phyloP scores from a whole-genome alignment of 1,140 invertebrate genomes.

The Schmidtea mediterranea region DNA sequence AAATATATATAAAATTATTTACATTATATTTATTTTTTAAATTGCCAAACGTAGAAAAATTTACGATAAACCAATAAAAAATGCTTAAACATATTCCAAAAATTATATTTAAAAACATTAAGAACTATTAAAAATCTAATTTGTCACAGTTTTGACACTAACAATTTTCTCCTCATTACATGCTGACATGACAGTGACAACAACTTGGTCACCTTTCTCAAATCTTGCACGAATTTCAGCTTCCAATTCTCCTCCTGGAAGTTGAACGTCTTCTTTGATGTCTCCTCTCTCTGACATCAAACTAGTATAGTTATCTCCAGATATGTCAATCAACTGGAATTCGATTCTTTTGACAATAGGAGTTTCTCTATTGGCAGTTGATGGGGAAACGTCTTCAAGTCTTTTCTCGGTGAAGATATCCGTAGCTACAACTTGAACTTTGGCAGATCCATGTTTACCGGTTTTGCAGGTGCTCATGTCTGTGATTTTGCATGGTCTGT shows the following conservation, averaged over 20 bases:
- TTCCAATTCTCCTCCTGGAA: neutral
- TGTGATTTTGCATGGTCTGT: conserved; percentile 90
- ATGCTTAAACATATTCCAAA: too few species aligned
- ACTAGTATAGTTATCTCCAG: neutral
- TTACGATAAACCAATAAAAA: too few species aligned
- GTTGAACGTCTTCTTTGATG: neutral
- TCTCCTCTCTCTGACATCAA: neutral
- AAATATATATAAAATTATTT: too few species aligned
- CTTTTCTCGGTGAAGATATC: conserved; percentile 90
- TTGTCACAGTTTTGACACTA: too few species aligned
- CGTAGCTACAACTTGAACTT: conserved; percentile 59
- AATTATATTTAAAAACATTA: too few species aligned
- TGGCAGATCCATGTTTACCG: conserved; percentile 97
- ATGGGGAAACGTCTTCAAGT: conserved; percentile 98
- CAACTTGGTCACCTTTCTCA: neutral
- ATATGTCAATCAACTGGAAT: conserved; percentile 22
- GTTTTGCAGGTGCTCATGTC: conserved; percentile 99
- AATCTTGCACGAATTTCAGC: neutral
- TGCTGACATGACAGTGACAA: too few species aligned
- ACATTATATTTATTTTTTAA: too few species aligned
- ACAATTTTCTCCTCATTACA: too few species aligned
- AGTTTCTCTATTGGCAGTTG: conserved; percentile 98
- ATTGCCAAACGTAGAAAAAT: too few species aligned
- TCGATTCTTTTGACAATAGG: conserved; percentile 88
- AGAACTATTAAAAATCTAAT: too few species aligned